Evolutionary conservation across 2,888 invertebrate species (phyloP).

Genomic region (Microplitis manilae): DNA sequence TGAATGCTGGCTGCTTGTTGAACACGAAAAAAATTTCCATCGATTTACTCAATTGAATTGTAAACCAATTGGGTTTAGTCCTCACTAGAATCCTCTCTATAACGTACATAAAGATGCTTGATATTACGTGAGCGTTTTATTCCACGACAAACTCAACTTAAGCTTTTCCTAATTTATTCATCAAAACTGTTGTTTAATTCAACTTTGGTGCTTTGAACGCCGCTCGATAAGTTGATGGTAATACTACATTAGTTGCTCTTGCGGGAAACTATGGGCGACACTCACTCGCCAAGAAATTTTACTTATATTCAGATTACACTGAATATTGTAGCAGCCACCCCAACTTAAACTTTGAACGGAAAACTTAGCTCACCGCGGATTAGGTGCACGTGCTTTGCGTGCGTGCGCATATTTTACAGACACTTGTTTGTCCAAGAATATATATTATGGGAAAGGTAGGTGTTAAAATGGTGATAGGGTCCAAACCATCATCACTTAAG

Average conservation of each 20-base stretch:
- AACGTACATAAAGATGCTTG: no score
- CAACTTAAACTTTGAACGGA: neutral
- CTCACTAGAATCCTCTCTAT: neutral
- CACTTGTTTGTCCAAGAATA: constrained; percentile 28
- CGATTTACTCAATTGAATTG: constrained; percentile 15
- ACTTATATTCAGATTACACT: constrained; percentile 1
- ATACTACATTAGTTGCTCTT: neutral
- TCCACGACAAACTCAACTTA: no score
- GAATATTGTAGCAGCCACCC: neutral
- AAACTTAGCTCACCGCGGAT: constrained; percentile 27
- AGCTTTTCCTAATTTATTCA: neutral
- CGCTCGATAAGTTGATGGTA: neutral
- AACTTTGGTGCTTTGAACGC: no score
- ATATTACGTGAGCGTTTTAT: no score
- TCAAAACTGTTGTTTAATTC: neutral
- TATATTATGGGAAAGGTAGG: neutral
- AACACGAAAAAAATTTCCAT: constrained; percentile 15
- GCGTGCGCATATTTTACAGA: constrained; percentile 31
- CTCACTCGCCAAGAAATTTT: neutral
- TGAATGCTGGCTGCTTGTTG: constrained; percentile 9
- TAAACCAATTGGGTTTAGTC: constrained; percentile 11
- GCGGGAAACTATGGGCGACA: no score
- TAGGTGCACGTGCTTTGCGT: constrained; percentile 34
- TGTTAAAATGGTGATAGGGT: neutral
- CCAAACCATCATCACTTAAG: neutral